Evolutionary conservation across 1,140 invertebrate species (phyloP), one percentile per base, ranked within the genome.

Genomic region (Tetramorium alpestre): DNA sequence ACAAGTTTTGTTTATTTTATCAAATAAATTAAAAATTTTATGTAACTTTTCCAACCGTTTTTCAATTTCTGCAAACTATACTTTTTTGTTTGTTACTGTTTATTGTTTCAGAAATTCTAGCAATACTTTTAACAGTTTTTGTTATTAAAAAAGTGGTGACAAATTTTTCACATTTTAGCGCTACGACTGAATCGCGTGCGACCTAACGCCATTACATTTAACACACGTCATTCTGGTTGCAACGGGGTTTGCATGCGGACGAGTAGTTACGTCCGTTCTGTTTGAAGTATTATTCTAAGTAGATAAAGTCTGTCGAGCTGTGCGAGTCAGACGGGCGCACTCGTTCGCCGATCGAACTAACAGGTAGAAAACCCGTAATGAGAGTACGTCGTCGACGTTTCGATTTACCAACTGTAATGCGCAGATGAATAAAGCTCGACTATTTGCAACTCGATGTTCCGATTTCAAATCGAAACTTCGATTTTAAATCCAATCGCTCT

Each of bases 271-370:
- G 65, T 60, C 3, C 6, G 25, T 82, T 82, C 67, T 13, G 41
- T 82, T 73, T 82, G 54, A 84, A 73, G 69, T 60, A 84, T 84
- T 73, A 84, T 84, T 25, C 3, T 73, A 73, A 84, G 41, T 84
- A 73, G 80, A 60, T 82, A 82, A 82, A 82, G 69, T 58, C 49
- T 41, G 22, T 56, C n/a, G 54, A 56, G 13, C 16, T 22, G 54
- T 13, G 3, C 18, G 18, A 18, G 67, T 82, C 80, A 72, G 51
- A 82, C 67, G 25, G 25, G 7, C 54, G 18, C 25, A 13, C 18
- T 82, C 38, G 38, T 41, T 41, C 33, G 22, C 25, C 5, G 67
- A 84, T 84, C 69, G 54, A 73, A 84, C 44, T 82, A 82, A 81
- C 38, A 73, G 54, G 8, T 47, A 54, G 54, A 56, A 54, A 54